A percentile compares a stretch with the other conserved stretches of the same genome.
These are phyloP conservation scores for Pipistrellus pipistrellus DNA, from an alignment of 2,797 vertebrate genomes.

Conservation along the genomic window DNA sequence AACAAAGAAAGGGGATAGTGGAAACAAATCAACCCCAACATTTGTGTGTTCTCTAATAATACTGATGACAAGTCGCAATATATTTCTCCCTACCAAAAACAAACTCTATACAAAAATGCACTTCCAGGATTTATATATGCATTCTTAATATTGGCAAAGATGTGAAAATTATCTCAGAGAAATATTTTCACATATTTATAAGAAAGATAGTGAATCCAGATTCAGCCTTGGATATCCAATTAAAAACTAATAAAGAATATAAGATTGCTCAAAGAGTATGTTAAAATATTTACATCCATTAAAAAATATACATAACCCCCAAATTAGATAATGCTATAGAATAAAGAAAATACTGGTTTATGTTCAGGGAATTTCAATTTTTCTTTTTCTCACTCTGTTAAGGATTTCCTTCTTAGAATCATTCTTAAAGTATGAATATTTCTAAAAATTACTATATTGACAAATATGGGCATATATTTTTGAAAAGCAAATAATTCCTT, in stretches of 20 bases:
- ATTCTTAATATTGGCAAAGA: slow-evolving; percentile 83
- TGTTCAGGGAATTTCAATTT: neutral
- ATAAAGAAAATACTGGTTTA: slow-evolving; percentile 44
- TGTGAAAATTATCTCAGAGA: slow-evolving; percentile 81
- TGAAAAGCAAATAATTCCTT: slow-evolving; percentile 36
- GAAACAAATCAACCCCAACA: neutral
- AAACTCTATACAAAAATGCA: slow-evolving; percentile 82
- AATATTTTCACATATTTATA: slow-evolving; percentile 56
- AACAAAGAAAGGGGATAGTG: neutral
- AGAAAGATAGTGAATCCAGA: slow-evolving; percentile 32
- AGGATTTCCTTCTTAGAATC: neutral
- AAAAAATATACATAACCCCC: neutral
- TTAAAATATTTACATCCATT: neutral
- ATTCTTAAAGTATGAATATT: slow-evolving; percentile 45
- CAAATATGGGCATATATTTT: slow-evolving; percentile 9
- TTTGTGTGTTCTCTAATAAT: neutral
- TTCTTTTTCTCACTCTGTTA: neutral
- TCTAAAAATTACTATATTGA: neutral
- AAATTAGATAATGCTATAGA: neutral
- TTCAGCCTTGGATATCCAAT: neutral
- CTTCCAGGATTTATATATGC: slow-evolving; percentile 81
- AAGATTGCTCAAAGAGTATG: neutral
- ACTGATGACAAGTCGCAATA: slow-evolving; percentile 75
- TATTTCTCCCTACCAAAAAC: slow-evolving; percentile 80
- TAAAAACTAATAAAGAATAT: slow-evolving; percentile 40